phyloP scores from a whole-genome alignment of 2,113 vertebrate genomes.

The Xiphorhynchus elegans region DNA sequence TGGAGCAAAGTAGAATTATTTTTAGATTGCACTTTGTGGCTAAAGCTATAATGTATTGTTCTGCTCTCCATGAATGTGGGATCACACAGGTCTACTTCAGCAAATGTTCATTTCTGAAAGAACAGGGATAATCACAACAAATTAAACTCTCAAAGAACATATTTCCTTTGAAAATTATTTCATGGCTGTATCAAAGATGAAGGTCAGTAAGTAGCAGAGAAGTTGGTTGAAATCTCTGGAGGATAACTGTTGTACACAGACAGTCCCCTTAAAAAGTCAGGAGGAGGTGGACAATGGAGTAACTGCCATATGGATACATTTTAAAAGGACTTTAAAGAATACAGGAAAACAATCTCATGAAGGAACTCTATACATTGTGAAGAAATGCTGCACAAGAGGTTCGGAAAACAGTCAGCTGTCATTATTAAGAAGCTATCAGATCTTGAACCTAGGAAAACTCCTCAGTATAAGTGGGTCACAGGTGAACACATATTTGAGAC shows the following conservation, averaged over 20 bases:
- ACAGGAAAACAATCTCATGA: not conserved
- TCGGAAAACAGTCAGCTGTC: not conserved
- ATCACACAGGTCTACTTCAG: not conserved
- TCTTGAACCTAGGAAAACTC: not conserved
- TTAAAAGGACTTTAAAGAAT: not conserved
- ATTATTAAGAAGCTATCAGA: not conserved
- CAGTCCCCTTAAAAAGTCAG: not conserved
- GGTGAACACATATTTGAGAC: not conserved
- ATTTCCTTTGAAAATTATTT: not conserved
- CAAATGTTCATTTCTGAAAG: not conserved
- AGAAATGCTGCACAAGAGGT: not conserved
- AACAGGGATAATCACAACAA: not conserved
- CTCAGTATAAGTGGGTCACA: not conserved
- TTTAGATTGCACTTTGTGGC: constrained; percentile 32
- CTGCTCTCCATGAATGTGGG: not conserved
- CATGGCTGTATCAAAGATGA: not conserved
- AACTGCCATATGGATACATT: not conserved
- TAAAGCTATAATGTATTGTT: not conserved
- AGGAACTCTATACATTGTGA: not conserved
- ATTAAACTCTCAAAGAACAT: not conserved
- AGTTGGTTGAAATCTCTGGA: not conserved
- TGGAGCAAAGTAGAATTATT: constrained; percentile 44
- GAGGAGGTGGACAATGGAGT: not conserved
- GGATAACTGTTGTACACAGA: not conserved
- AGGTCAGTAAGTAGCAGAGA: not conserved